Evolutionary conservation across 2,113 vertebrate genomes (phyloP), one percentile per base, ranked within the genome.

Genomic region (Lophochroa leadbeateri): DNA sequence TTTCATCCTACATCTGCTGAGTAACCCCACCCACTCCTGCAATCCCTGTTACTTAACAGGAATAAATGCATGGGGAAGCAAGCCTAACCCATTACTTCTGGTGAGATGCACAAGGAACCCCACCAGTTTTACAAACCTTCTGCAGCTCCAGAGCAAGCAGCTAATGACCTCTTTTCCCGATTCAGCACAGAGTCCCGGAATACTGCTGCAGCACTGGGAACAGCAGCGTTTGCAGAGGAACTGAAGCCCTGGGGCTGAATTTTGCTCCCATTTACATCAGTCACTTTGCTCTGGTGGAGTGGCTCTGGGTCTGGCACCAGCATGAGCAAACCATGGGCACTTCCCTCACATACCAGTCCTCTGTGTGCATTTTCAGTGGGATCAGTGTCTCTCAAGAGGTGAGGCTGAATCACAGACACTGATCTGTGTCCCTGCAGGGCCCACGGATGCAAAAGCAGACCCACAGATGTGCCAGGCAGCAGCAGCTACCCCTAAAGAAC

Each of bases 171-270:
- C 24, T 63, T 44, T 70, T 33, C 84, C 58, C 1, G 2, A n/a
- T 7, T 2, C 13, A 0, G 15, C 23, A 46, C 10, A n/a, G 46
- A 74, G 33, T 31, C 60, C 63, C 20, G 46, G 49, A 60, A 46
- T 11, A 35, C 0, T 25, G 53, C 24, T 21, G 27, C 78, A 61
- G 84, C 39, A 25, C 52, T 2, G 24, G 39, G 81, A 75, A 24
- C 29, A 21, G 50, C 3, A 0, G 27, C 0, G 0, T 0, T 31
- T 4, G 8, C 1, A 0, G 35, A 35, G 11, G 13, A 35, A 49
- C 24, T 21, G 60, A 47, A 64, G 39, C 33, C 44, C 11, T 0
- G 2, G 33, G 61, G 61, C 25, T 43, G 16, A 43, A n/a, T 65
- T 94, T 65, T 50, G 41, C 76, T 79, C 67, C 46, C 9, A 2